Conservation (phyloP, 2,113 vertebrate species). For the Coryphaenoides rupestris region DNA sequence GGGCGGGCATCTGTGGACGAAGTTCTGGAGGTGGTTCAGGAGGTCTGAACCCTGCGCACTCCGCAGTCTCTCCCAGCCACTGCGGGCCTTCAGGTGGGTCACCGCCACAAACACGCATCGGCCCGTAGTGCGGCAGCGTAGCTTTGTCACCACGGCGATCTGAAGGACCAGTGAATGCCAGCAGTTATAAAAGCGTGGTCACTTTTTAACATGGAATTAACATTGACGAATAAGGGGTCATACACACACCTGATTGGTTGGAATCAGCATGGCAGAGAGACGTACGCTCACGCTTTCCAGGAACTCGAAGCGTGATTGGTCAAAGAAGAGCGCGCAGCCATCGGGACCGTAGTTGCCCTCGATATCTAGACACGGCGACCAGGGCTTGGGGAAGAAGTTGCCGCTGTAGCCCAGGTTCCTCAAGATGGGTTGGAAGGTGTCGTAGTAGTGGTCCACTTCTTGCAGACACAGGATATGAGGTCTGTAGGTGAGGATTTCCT, state of each 20-base stretch:
- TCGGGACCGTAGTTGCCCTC: conserved; percentile 92
- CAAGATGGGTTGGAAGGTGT: conserved; percentile 90
- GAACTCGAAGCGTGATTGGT: conserved; percentile 79
- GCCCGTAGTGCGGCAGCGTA: conserved; percentile 76
- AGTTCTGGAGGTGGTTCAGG: conserved; percentile 80
- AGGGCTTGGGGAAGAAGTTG: conserved; percentile 90
- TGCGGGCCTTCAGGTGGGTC: conserved; percentile 92
- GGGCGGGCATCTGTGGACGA: conserved; percentile 61
- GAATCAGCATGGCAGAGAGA: conserved; percentile 83
- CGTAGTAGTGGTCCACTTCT: conserved; percentile 96
- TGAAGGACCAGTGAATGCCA: conserved; percentile 11
- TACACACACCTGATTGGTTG: conserved; percentile 85
- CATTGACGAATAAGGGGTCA: too few species aligned
- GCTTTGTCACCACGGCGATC: conserved; percentile 84
- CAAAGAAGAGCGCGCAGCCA: conserved; percentile 92
- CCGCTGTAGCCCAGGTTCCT: conserved; percentile 86
- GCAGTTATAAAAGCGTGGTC: neutral
- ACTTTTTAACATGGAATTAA: too few species aligned
- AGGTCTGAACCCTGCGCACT: conserved; percentile 88
- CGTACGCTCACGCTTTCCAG: conserved; percentile 75
- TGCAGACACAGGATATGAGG: conserved; percentile 93
- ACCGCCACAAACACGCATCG: conserved; percentile 79
- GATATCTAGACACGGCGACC: conserved; percentile 89
- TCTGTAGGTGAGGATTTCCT: conserved; percentile 89
- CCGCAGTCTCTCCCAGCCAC: conserved; percentile 92